Conservation (phyloP, 23 tunicate species). For the Phallusia fumigata region DNA sequence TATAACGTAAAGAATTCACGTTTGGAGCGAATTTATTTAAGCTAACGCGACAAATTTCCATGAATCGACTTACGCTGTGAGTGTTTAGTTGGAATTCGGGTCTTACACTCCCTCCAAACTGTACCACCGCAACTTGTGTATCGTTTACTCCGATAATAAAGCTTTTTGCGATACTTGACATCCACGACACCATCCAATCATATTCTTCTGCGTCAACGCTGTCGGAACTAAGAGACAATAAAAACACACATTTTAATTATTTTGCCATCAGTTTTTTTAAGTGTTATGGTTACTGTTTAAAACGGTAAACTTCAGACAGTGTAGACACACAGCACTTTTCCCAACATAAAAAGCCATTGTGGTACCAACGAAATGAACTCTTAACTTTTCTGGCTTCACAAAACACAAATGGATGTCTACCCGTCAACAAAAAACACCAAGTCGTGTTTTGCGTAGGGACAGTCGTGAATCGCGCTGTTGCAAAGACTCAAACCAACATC, state of each 20-base stretch:
- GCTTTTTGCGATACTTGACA: conserved; percentile 12
- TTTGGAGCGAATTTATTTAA: no score
- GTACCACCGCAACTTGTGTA: conserved; percentile 40
- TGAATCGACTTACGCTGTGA: conserved; percentile 12
- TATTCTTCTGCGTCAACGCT: conserved; percentile 16
- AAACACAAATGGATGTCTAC: no score
- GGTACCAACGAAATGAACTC: no score
- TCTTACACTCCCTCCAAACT: conserved; percentile 27
- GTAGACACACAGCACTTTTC: no score
- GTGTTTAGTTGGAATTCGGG: conserved; percentile 54
- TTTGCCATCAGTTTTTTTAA: no score
- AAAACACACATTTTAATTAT: no score
- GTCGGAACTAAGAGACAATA: conserved; percentile 6
- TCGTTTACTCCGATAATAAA: conserved; percentile 23
- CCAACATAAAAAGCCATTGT: no score
- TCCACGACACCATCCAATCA: conserved; percentile 17
- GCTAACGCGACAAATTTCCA: no score
- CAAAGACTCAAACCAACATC: conserved; percentile 32
- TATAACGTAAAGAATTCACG: no score
- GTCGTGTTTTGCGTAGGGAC: conserved; percentile 51
- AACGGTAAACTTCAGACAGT: no score
- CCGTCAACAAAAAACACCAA: conserved; percentile 69
- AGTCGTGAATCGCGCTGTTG: conserved; percentile 26
- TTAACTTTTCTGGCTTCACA: no score
- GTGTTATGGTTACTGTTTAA: no score